Base-by-base conservation (phyloP, 2,888 invertebrate genomes). In the Cheilosia variabilis region DNA sequence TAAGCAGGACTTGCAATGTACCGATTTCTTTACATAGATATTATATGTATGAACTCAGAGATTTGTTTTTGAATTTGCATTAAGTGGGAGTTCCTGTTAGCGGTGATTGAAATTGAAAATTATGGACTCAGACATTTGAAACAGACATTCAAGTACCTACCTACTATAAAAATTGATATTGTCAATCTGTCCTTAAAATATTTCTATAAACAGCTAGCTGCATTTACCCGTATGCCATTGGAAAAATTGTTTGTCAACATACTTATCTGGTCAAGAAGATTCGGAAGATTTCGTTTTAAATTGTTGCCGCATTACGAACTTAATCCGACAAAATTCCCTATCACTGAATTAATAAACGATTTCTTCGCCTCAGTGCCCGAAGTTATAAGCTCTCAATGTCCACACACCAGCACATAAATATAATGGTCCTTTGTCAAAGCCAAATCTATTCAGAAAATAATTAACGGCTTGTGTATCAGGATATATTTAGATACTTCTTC, bases 341-440 rank as follows among this genome's bases (percentile, higher is more conserved):
- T 60, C 53, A 69, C 47, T 31, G 58, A 60, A 77, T 72, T 76
- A 82, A 82, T 66, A 82, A 66, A 45, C 66, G 60, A 72, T 82
- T 77, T 60, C 15, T 58, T 45, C n/a, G 22, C 57, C 62, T 43
- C 62, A 27, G 55, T 2, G 7, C 4, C 41, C 4, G 17, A 17
- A 31, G 13, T 10, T 22, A 27, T 68, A 34, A 17, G 31, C 22
- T 24, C 22, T 55, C 60, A 41, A 13, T 52, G 58, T 17, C 52
- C 63, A 31, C 60, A 58, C 60, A 34, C 41, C 31, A 71, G 66
- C 66, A 72, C 3, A 47, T 45, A 52, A 65, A 34, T 52, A 71
- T 34, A n/a, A 19, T 52, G 17, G n/a, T 17, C 7, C 7, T 60
- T 73, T 47, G 34, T 43, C 41, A 4, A 65, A 72, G 57, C 47